These are phyloP conservation scores for Lampris megalopsis DNA, from an alignment of 2,113 vertebrate genomes.

Conservation along the genomic window DNA sequence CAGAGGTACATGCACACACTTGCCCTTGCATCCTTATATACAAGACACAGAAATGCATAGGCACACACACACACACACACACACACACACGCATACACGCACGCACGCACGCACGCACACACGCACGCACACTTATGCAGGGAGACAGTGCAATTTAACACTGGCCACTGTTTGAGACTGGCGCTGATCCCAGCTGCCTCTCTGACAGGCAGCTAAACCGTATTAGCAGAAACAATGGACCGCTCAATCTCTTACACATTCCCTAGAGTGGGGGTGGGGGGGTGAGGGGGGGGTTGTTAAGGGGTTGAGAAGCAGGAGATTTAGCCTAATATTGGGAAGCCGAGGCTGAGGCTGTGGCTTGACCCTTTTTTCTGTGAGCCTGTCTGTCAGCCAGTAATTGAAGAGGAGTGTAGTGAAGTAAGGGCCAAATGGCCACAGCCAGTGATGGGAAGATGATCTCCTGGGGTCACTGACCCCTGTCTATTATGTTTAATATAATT, in stretches of 20 bases:
- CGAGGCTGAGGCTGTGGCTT: constrained; percentile 1
- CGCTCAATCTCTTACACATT: constrained; percentile 69
- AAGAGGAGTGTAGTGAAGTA: constrained; percentile 56
- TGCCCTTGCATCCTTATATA: no score
- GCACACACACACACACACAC: no score
- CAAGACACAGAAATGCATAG: neutral
- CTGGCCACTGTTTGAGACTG: constrained; percentile 40
- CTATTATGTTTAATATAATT: constrained; percentile 65
- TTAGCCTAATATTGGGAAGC: constrained; percentile 53
- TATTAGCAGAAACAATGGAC: constrained; percentile 78
- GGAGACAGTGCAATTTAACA: constrained; percentile 26
- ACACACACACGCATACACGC: constrained; percentile 5
- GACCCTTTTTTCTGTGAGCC: constrained; percentile 44
- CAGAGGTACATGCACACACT: no score
- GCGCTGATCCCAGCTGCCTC: constrained; percentile 55
- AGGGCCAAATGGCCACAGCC: constrained; percentile 29
- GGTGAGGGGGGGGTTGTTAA: constrained; percentile 23
- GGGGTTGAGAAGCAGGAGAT: constrained; percentile 59
- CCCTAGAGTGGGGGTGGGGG: constrained; percentile 51
- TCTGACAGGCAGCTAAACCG: constrained; percentile 74
- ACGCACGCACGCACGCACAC: constrained; percentile 3
- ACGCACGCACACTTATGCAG: constrained; percentile 13
- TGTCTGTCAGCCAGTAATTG: constrained; percentile 70
- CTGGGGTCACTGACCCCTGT: constrained; percentile 61
- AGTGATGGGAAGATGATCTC: constrained; percentile 67